Percentiles rank a stretch among this genome's conserved stretches.
These are phyloP conservation scores for Hydropsyche tenuis DNA, from an alignment of 1,140 invertebrate genomes.

Conservation along the genomic window DNA sequence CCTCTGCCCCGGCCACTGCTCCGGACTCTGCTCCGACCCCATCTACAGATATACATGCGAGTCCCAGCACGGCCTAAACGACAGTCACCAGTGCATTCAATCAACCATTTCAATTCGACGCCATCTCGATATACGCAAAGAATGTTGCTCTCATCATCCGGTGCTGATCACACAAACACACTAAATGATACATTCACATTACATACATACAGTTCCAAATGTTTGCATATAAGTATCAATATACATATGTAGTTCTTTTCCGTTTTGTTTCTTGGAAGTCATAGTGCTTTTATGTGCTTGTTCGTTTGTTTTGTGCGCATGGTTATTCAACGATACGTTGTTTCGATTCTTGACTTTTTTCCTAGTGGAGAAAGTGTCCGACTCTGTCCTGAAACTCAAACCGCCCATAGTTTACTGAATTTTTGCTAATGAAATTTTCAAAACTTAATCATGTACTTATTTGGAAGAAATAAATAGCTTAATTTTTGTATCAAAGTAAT, in stretches of 20 bases:
- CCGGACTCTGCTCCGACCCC: constrained; percentile 26
- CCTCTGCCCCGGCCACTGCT: constrained; percentile 50
- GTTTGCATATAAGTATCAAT: not conserved
- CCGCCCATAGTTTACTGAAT: not conserved
- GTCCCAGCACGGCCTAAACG: constrained; percentile 33
- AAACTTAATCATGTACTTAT: not conserved
- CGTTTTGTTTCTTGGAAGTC: not conserved
- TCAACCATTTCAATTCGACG: constrained; percentile 7
- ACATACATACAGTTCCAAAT: not conserved
- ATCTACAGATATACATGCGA: constrained; percentile 23
- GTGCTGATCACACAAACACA: not conserved
- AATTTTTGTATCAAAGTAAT: no score
- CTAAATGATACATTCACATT: not conserved
- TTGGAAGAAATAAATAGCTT: no score
- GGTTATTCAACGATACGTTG: not conserved
- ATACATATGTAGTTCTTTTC: not conserved
- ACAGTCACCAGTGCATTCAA: constrained; percentile 11
- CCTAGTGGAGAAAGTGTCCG: not conserved
- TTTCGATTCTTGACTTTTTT: no score
- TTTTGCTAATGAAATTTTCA: not conserved
- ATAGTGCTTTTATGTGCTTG: constrained; percentile 9
- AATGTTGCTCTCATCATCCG: constrained; percentile 25
- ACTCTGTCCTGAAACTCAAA: constrained; percentile 12
- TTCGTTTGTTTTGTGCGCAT: constrained; percentile 17
- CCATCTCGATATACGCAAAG: not conserved